Percentiles rank a stretch among this genome's conserved stretches.
Evolutionary conservation across 2,888 invertebrate genomes (phyloP).

Genomic region (Eilema caniola): DNA sequence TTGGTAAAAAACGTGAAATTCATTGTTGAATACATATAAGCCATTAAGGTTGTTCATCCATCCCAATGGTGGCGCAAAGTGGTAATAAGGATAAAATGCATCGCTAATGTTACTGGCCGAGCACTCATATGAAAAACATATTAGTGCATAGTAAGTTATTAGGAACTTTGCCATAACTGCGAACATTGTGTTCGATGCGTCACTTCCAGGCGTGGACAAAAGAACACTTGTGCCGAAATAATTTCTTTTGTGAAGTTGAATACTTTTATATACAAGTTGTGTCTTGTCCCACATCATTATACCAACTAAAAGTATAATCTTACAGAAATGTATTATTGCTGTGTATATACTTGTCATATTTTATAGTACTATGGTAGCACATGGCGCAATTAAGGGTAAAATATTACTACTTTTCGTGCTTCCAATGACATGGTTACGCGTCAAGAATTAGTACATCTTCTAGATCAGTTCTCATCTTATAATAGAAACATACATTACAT

Average conservation of each 20-base stretch:
- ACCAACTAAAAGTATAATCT: no score
- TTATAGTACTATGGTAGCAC: no score
- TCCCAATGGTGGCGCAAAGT: constrained; percentile 69
- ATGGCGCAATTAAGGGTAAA: no score
- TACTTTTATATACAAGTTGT: constrained; percentile 47
- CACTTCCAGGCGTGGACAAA: constrained; percentile 11
- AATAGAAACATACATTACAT: no score
- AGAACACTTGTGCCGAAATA: constrained; percentile 42
- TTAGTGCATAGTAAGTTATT: constrained; percentile 31
- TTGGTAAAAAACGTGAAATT: constrained; percentile 84
- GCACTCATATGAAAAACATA: constrained; percentile 51
- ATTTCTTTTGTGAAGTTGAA: constrained; percentile 33
- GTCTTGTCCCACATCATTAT: no score
- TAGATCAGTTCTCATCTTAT: no score
- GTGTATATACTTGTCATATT: no score
- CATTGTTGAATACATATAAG: constrained; percentile 68
- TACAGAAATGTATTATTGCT: no score
- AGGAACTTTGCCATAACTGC: constrained; percentile 44
- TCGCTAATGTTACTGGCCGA: constrained; percentile 44
- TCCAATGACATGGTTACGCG: no score
- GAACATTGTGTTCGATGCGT: constrained; percentile 26
- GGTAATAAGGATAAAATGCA: constrained; percentile 68
- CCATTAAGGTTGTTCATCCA: constrained; percentile 88
- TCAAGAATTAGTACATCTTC: no score
- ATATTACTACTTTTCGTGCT: no score